Evolutionary conservation across 2,113 vertebrate species (phyloP).

Genomic region (Notarius lentiginosus): DNA sequence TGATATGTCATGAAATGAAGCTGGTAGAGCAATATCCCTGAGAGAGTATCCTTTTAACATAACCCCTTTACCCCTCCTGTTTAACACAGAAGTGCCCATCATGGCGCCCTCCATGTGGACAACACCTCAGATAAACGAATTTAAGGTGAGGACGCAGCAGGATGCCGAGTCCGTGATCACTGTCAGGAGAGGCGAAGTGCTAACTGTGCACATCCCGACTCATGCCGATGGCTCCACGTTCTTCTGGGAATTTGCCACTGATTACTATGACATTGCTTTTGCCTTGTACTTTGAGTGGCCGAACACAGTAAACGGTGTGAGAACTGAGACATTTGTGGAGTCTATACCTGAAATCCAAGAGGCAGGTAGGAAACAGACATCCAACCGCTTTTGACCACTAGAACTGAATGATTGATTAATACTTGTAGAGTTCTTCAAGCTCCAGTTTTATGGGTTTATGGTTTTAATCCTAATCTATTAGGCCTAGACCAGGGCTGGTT

Average conservation of each 20-base stretch:
- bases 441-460: not conserved
- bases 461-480: not conserved
- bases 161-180: conserved; percentile 96
- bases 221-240: conserved; percentile 93
- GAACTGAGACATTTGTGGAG: conserved; percentile 76
- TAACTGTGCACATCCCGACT: conserved; percentile 96
- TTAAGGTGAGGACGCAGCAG: conserved; percentile 96
- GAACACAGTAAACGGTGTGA: conserved; percentile 88
- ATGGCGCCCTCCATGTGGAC: conserved; percentile 98
- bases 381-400: not conserved
- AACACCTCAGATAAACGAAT: conserved; percentile 93
- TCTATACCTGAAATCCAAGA: conserved; percentile 63
- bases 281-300: conserved; percentile 99
- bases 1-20: not conserved
- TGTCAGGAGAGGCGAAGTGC: conserved; percentile 94
- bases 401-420: not conserved
- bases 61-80: not conserved
- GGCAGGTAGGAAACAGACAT: conserved; percentile 75
- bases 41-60: not conserved
- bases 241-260: conserved; percentile 99
- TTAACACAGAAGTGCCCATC: conserved; percentile 19
- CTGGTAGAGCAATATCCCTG: not conserved
- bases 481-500: not conserved
- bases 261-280: conserved; percentile 98
- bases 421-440: not conserved